Evolutionary conservation across 2,888 invertebrate species (phyloP).

Genomic region (Drosophila pseudotakahashii): DNA sequence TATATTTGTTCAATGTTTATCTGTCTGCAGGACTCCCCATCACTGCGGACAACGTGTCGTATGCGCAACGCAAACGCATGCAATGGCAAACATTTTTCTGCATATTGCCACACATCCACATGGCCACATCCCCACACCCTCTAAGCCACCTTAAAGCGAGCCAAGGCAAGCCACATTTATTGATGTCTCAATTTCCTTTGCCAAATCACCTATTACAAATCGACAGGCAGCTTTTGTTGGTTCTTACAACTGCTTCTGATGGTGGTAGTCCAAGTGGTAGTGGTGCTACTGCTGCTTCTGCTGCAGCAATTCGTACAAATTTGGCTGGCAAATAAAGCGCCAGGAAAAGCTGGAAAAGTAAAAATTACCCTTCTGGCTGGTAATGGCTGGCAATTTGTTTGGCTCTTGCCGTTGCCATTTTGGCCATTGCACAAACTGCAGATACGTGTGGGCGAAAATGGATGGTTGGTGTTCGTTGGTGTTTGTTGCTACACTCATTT

Average conservation of each 20-base stretch:
- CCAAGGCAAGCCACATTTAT: slow-evolving; percentile 74
- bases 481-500: slow-evolving; percentile 37
- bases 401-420: slow-evolving; percentile 51
- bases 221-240: slow-evolving; percentile 60
- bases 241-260: slow-evolving; percentile 37
- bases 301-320: slow-evolving; percentile 76
- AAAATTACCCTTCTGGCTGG: slow-evolving; percentile 77
- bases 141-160: slow-evolving; percentile 35
- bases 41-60: slow-evolving; percentile 23
- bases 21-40: background rate
- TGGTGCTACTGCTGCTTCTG: slow-evolving; percentile 38
- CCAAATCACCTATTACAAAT: slow-evolving; percentile 80
- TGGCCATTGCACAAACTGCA: slow-evolving; percentile 54
- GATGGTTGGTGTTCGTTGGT: background rate
- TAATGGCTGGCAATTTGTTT: slow-evolving; percentile 78
- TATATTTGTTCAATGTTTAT: too few species aligned
- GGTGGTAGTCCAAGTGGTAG: slow-evolving; percentile 12
- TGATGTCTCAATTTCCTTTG: slow-evolving; percentile 81
- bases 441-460: slow-evolving; percentile 30
- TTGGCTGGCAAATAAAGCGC: slow-evolving; percentile 75
- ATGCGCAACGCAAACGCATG: slow-evolving; percentile 20
- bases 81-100: slow-evolving; percentile 5
- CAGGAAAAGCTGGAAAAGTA: slow-evolving; percentile 64
- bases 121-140: slow-evolving; percentile 3
- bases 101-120: slow-evolving; percentile 6